Conservation (phyloP, 1,140 invertebrate species). For the Aphaenogaster floridana region DNA sequence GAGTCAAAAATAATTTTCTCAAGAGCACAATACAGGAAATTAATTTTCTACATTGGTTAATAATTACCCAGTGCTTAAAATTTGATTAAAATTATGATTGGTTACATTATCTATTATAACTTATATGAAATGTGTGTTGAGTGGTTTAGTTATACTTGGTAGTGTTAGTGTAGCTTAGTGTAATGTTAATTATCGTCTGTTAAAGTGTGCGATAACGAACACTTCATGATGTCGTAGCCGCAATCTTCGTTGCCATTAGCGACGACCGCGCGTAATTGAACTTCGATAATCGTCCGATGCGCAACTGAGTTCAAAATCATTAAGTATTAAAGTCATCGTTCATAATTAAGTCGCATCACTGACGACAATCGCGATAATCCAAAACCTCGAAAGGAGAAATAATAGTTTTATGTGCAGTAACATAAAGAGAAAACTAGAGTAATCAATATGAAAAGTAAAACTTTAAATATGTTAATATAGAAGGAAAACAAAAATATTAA, state of each 20-base stretch:
- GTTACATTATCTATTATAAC: slow-evolving; percentile 2
- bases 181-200: slow-evolving; percentile 26
- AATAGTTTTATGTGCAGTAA: neutral
- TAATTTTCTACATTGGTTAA: neutral
- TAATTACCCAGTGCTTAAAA: neutral
- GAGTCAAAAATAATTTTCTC: neutral
- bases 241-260: slow-evolving; percentile 34
- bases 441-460: slow-evolving; percentile 1
- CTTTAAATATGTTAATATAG: neutral
- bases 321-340: slow-evolving; percentile 24
- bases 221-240: neutral
- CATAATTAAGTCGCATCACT: neutral
- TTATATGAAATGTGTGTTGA: slow-evolving; percentile 12
- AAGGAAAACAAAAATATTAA: neutral
- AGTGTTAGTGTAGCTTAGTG: neutral
- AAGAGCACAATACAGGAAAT: neutral
- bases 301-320: slow-evolving; percentile 8
- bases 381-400: neutral
- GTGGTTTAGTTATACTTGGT: neutral
- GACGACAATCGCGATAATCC: neutral
- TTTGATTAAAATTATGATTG: neutral
- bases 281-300: slow-evolving; percentile 14
- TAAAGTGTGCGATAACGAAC: slow-evolving; percentile 34
- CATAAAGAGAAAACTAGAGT: neutral
- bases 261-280: slow-evolving; percentile 11